These are phyloP conservation scores for Pristionchus exspectatus DNA, from an alignment of 2,888 invertebrate species.

Conservation along the genomic window DNA sequence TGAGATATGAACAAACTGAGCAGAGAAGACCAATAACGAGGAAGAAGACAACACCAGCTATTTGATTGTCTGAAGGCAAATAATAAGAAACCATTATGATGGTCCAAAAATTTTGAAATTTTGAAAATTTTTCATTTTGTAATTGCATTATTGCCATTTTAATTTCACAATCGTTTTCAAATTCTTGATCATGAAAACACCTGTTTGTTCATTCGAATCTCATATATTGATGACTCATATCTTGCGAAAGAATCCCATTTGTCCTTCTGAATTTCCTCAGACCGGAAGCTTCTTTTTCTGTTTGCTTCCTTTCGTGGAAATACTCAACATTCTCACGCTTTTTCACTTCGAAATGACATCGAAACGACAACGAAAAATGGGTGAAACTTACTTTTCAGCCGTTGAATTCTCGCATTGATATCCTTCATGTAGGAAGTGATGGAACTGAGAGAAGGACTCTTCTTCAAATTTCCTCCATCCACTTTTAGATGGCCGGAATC, in stretches of 20 bases:
- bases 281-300: background rate
- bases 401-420: background rate
- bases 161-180: background rate
- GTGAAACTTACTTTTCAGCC: constrained; percentile 40
- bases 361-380: background rate
- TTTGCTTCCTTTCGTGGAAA: background rate
- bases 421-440: constrained; percentile 40
- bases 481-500: constrained; percentile 49
- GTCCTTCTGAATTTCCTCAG: background rate
- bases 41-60: constrained; percentile 65
- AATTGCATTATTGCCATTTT: background rate
- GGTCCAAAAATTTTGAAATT: background rate
- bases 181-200: background rate
- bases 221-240: background rate
- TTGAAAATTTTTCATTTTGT: background rate
- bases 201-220: background rate
- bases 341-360: background rate
- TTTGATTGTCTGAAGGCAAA: constrained; percentile 64
- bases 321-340: constrained; percentile 26
- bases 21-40: constrained; percentile 62
- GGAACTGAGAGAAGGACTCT: constrained; percentile 45
- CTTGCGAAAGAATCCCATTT: constrained; percentile 25
- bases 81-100: background rate
- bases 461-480: background rate
- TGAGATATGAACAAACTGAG: constrained; percentile 64